phyloP scores from a whole-genome alignment of 2,888 invertebrate species.

The Caenorhabditis wallacei region DNA sequence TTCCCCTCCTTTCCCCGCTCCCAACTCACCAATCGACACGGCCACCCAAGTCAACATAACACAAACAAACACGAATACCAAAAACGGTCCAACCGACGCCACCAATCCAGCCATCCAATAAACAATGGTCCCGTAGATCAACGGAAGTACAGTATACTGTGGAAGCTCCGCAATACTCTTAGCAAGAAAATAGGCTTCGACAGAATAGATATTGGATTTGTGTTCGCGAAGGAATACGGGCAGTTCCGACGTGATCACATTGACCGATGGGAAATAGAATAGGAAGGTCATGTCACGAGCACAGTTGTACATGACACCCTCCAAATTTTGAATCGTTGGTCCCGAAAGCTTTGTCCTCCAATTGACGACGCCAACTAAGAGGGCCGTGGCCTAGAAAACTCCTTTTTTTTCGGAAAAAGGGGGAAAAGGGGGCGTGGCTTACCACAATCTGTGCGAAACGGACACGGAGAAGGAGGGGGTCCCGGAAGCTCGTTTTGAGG shows the following conservation, averaged over 20 bases:
- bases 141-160: constrained; percentile 90
- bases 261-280: constrained; percentile 94
- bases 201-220: constrained; percentile 92
- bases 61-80: constrained; percentile 71
- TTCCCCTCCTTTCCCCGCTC: not conserved
- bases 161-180: constrained; percentile 92
- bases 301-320: constrained; percentile 79
- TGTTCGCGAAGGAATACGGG: constrained; percentile 94
- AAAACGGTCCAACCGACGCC: constrained; percentile 50
- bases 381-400: constrained; percentile 70
- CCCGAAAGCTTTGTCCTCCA: constrained; percentile 67
- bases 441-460: constrained; percentile 91
- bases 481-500: constrained; percentile 92
- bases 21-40: constrained; percentile 72
- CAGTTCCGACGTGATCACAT: constrained; percentile 93
- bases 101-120: constrained; percentile 89
- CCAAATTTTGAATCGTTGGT: constrained; percentile 74
- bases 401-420: not conserved
- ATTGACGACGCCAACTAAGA: constrained; percentile 76
- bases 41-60: constrained; percentile 73
- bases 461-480: constrained; percentile 93
- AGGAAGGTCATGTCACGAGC: constrained; percentile 91
- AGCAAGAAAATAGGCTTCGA: constrained; percentile 92
- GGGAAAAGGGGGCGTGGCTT: constrained; percentile 84
- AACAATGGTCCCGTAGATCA: constrained; percentile 90